A percentile compares a stretch with the other conserved stretches of the same genome.
Conservation (phyloP, 2,888 invertebrate species). For the Agrypnus murinus region DNA sequence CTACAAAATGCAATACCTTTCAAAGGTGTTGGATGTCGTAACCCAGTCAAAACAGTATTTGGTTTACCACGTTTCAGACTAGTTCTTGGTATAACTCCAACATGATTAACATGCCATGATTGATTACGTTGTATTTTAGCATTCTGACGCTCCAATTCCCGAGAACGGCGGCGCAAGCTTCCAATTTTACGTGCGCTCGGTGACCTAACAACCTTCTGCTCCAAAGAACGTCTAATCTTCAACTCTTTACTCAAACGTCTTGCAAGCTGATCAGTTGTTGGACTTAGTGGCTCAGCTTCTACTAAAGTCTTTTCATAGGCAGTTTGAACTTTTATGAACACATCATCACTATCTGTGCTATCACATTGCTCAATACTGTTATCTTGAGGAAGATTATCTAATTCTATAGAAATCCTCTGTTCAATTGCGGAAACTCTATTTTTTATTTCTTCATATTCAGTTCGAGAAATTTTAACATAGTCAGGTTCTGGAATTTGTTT, state of each 20-base stretch:
- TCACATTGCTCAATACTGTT: background rate
- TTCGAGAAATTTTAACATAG: constrained; percentile 82
- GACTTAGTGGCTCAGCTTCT: constrained; percentile 79
- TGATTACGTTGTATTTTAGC: constrained; percentile 76
- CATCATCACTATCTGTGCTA: constrained; percentile 60
- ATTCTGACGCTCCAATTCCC: constrained; percentile 72
- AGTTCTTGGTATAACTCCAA: constrained; percentile 69
- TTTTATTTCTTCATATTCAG: constrained; percentile 86
- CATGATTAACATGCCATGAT: constrained; percentile 76
- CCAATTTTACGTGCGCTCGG: constrained; percentile 90
- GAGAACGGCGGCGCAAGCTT: constrained; percentile 81
- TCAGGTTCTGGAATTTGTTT: constrained; percentile 67
- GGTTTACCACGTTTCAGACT: constrained; percentile 74
- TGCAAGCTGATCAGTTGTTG: constrained; percentile 82
- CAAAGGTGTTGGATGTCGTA: constrained; percentile 25
- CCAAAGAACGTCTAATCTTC: constrained; percentile 81
- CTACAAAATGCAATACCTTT: too few species aligned
- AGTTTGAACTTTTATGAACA: constrained; percentile 79
- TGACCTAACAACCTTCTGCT: constrained; percentile 83
- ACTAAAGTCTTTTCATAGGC: constrained; percentile 84
- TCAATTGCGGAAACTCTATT: constrained; percentile 84
- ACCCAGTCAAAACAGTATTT: constrained; percentile 71
- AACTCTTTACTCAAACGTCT: constrained; percentile 82
- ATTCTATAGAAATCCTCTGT: constrained; percentile 80
- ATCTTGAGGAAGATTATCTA: constrained; percentile 68